phyloP scores from a whole-genome alignment of 2,797 vertebrate genomes.

The Hypotaenidia okinawae region DNA sequence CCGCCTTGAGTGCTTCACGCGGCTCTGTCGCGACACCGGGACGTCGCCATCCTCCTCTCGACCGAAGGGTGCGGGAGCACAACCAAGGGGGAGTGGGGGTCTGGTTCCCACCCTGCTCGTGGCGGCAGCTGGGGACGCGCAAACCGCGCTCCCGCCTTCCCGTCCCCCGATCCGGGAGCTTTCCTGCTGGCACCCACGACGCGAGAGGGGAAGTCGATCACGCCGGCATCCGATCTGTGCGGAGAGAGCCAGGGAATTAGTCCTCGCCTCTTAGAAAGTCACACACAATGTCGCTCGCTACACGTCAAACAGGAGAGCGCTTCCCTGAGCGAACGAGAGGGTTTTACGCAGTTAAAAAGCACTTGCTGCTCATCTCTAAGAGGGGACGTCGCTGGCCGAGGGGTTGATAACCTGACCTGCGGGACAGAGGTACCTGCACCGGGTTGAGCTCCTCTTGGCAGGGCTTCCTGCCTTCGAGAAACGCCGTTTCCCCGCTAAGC shows the following conservation, averaged over 20 bases:
- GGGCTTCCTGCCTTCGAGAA: background rate
- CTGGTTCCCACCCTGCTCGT: background rate
- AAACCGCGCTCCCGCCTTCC: background rate
- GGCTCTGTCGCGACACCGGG: background rate
- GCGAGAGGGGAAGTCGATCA: background rate
- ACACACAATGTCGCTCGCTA: background rate
- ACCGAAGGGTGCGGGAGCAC: background rate
- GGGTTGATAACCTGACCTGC: background rate
- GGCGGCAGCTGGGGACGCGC: background rate
- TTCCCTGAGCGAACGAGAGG: background rate
- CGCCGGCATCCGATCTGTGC: background rate
- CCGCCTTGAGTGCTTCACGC: background rate
- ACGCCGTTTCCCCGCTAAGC: background rate
- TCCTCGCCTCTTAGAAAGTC: background rate
- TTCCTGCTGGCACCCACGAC: background rate
- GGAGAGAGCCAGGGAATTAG: background rate
- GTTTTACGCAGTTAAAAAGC: background rate
- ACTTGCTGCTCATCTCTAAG: background rate
- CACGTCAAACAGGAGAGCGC: background rate
- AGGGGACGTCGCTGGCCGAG: background rate
- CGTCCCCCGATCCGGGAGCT: background rate
- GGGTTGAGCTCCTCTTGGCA: background rate
- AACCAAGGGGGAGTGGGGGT: too few relatives aligned
- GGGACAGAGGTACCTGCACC: background rate
- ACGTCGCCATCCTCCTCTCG: background rate